phyloP scores from a whole-genome alignment of 2,113 vertebrate genomes.

The Pampusana beccarii region DNA sequence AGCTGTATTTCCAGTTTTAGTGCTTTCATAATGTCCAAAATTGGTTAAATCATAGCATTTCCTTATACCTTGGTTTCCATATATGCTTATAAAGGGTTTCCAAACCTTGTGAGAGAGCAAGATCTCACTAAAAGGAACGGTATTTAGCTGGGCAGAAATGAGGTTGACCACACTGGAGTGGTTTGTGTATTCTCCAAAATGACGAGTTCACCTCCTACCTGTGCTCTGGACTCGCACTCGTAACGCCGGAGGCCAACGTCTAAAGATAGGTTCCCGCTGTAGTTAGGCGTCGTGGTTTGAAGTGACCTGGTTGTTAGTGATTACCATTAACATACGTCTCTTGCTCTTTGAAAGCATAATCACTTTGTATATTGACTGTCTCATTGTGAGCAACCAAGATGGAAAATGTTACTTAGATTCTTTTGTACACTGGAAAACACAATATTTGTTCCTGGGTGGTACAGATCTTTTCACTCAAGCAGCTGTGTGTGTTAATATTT shows the following conservation, averaged over 20 bases:
- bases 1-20: background rate
- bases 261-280: background rate
- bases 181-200: background rate
- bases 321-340: background rate
- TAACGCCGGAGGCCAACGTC: background rate
- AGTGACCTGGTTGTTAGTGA: background rate
- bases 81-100: background rate
- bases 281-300: background rate
- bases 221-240: background rate
- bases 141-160: background rate
- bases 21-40: background rate
- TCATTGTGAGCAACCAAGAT: background rate
- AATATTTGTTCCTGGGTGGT: background rate
- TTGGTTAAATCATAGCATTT: background rate
- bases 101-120: background rate
- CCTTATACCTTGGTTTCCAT: background rate
- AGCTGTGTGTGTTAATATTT: background rate
- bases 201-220: background rate
- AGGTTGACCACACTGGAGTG: background rate
- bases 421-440: background rate
- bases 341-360: background rate
- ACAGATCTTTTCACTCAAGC: background rate
- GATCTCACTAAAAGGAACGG: background rate
- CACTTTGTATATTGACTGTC: background rate
- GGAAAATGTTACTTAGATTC: slow-evolving; percentile 14